Evolutionary conservation across 2,888 invertebrate genomes (phyloP).

Genomic region (Julus scandinavius): DNA sequence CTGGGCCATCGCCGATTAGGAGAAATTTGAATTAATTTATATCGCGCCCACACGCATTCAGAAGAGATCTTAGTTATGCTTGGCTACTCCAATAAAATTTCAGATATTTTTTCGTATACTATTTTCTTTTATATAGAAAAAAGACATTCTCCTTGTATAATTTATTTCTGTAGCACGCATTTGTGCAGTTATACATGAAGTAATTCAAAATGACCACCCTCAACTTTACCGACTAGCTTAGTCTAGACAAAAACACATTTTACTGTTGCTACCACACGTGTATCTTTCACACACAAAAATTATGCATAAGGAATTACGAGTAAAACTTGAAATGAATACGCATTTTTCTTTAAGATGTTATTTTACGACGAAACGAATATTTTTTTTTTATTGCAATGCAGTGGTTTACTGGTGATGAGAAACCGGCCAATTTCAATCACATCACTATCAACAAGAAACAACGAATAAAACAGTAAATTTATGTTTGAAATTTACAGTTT

Average conservation of each 20-base stretch:
- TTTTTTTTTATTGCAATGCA: too few species aligned
- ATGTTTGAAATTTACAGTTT: too few species aligned
- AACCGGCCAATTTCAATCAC: too few species aligned
- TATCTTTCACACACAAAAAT: neutral
- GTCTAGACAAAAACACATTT: neutral
- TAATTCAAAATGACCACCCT: conserved; percentile 26
- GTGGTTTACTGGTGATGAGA: too few species aligned
- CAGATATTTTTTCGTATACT: neutral
- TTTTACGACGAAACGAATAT: too few species aligned
- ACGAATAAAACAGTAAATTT: too few species aligned
- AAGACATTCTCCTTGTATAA: neutral
- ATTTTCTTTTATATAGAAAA: neutral
- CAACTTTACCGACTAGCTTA: neutral
- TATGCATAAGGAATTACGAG: neutral
- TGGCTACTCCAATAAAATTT: neutral
- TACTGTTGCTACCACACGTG: neutral
- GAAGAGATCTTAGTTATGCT: conserved; percentile 9
- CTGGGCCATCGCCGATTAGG: neutral
- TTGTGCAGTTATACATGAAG: neutral
- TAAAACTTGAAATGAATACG: neutral
- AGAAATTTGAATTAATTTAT: neutral
- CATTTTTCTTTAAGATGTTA: too few species aligned
- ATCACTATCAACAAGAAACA: too few species aligned
- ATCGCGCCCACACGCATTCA: neutral
- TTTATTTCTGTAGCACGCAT: neutral